phyloP scores from a whole-genome alignment of 2,797 vertebrate species.

The Spea hammondii region DNA sequence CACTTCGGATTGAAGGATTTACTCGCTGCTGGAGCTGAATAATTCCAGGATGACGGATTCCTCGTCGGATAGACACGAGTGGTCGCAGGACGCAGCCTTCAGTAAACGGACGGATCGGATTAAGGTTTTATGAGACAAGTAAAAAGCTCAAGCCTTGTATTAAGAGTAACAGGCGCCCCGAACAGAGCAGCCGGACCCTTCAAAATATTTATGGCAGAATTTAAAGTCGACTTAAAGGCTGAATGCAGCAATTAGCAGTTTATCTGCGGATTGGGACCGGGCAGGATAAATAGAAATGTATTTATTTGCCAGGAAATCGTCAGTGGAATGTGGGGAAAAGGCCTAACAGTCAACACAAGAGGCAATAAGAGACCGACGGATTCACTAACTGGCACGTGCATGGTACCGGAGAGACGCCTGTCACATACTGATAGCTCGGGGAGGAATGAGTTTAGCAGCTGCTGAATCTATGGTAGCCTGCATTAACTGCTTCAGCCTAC shows the following conservation, averaged over 20 bases:
- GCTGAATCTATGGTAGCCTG: no score
- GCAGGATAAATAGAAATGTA: constrained; percentile 4
- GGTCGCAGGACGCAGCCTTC: neutral
- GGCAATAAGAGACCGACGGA: constrained; percentile 12
- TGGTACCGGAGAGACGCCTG: neutral
- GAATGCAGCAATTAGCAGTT: neutral
- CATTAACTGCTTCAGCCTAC: no score
- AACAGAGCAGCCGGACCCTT: neutral
- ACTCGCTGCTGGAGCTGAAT: constrained; percentile 13
- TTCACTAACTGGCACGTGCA: neutral
- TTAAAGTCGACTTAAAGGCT: neutral
- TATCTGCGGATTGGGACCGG: neutral
- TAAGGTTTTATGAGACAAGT: neutral
- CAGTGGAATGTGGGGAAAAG: neutral
- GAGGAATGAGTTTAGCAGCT: no score
- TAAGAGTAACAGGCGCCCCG: neutral
- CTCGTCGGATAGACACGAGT: constrained; percentile 6
- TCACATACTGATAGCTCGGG: neutral
- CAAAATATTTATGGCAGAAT: constrained; percentile 13
- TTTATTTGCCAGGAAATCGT: constrained; percentile 11
- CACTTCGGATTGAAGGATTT: constrained; percentile 12
- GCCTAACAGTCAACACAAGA: neutral
- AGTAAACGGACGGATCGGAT: constrained; percentile 1
- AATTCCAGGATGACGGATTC: constrained; percentile 15
- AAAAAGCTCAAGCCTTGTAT: neutral